Conservation (phyloP, 1,140 invertebrate genomes). For the Drosophila orena region DNA sequence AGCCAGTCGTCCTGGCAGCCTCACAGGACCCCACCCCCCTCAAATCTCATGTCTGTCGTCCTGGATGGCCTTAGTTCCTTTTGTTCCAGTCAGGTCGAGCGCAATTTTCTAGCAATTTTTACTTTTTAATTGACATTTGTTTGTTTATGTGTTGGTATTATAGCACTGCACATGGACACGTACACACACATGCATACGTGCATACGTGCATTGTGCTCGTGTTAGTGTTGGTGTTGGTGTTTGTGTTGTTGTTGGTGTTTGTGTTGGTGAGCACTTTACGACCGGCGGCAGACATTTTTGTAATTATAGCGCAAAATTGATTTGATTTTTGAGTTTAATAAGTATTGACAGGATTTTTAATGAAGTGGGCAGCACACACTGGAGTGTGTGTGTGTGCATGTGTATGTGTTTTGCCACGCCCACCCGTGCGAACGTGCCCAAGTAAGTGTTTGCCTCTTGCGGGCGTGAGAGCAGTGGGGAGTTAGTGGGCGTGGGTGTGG, state of each 20-base stretch:
- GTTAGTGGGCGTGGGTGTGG: not conserved
- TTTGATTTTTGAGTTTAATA: conserved; percentile 83
- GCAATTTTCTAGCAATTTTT: conserved; percentile 80
- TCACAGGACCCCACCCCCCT: not conserved
- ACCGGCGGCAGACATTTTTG: conserved; percentile 76
- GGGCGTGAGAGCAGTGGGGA: not conserved
- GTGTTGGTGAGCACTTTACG: conserved; percentile 65
- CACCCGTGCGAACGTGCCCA: conserved; percentile 24
- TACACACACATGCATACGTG: not conserved
- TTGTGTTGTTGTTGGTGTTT: too few relatives aligned
- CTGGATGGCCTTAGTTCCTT: conserved; percentile 43
- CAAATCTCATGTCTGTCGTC: conserved; percentile 28
- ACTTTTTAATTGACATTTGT: conserved; percentile 82
- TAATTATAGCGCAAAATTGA: conserved; percentile 81
- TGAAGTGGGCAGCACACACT: conserved; percentile 56
- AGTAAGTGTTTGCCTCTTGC: conserved; percentile 18
- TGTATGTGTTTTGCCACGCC: conserved; percentile 13
- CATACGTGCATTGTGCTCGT: conserved; percentile 8
- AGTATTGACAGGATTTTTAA: conserved; percentile 82
- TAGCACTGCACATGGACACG: conserved; percentile 1
- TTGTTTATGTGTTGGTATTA: conserved; percentile 40
- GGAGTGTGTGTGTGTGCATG: not conserved
- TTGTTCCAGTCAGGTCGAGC: conserved; percentile 73
- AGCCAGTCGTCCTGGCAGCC: conserved; percentile 15
- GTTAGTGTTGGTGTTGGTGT: conserved; percentile 29